Evolutionary conservation across 2,888 invertebrate species (phyloP), one percentile per base, ranked within the genome.

Genomic region (Pseudococcus viburni): DNA sequence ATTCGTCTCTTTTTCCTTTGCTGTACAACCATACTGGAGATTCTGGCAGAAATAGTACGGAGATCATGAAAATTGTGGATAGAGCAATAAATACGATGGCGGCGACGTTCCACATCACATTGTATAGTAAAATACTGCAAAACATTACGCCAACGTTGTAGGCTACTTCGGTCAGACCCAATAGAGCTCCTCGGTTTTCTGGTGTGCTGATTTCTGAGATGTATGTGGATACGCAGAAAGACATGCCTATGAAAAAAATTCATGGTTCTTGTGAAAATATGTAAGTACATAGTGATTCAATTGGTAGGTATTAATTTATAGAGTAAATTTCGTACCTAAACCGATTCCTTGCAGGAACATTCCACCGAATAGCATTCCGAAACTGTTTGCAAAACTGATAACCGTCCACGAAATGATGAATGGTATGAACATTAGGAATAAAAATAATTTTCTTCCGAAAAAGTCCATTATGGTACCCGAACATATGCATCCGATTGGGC

Each of bases 171-270:
- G 86, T 80, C n/a, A 77, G 0, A 9, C 86, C 84, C 9, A 68
- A 22, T 39, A 87, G 17, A 8, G 89, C 12, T 0, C 85, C 39
- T 26, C 89, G 33, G n/a, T 85, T 59, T 26, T 85, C 33, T 26
- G 85, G 85, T 12, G 89, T 89, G 22, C 77, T 17, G 33, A 88
- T 15, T 85, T 89, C 89, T n/a, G 89, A 86, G 12, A 89, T 64
- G 88, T 89, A 89, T 11, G 89, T 26, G 6, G 59, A 84, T 68
- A 51, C 51, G 26, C 89, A 89, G n/a, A 86, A 86, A 17, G 86
- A 39, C 64, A 86, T 64, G 11, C 86, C 86, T 86, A 7, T 46
- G 8, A n/a, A 80, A 68, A 68, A 68, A 68, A 15, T 11, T 33
- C 26, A 33, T 3, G 26, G 3, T 33, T 2, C 12, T 12, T 26